Conservation (phyloP, 1,140 invertebrate genomes). For the Aphidius gifuensis region DNA sequence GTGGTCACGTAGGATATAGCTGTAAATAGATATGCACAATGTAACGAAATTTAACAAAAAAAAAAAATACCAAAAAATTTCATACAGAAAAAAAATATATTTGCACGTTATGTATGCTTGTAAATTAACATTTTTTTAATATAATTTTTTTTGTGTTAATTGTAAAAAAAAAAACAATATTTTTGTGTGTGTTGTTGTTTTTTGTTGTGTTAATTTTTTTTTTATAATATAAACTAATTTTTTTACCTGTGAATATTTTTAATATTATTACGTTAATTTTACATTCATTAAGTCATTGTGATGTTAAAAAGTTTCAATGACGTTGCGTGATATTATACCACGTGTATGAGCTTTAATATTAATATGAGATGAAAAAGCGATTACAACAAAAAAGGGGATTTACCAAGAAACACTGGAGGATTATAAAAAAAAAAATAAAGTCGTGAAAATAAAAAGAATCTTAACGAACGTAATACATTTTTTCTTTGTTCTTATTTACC, state of each 20-base stretch:
- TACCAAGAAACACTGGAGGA: conserved; percentile 7
- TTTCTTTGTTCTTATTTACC: too few relatives aligned
- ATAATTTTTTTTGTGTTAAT: too few relatives aligned
- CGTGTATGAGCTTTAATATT: not conserved
- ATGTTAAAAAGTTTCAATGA: not conserved
- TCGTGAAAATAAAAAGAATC: not conserved
- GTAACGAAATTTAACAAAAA: not conserved
- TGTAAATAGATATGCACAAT: conserved; percentile 23
- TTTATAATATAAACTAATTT: too few relatives aligned
- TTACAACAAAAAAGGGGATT: not conserved
- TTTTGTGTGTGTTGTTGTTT: too few relatives aligned
- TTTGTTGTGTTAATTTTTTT: too few relatives aligned
- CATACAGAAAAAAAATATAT: not conserved
- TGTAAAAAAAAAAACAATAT: too few relatives aligned
- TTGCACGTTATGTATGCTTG: not conserved
- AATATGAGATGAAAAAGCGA: conserved; percentile 3
- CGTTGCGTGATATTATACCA: conserved; percentile 2
- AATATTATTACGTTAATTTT: too few relatives aligned
- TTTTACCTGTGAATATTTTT: too few relatives aligned
- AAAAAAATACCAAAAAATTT: not conserved
- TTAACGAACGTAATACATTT: too few relatives aligned
- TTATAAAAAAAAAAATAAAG: conserved; percentile 6
- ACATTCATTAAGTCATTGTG: too few relatives aligned
- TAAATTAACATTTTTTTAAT: too few relatives aligned
- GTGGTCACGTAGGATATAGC: conserved; percentile 20